These are phyloP conservation scores for Gallirallus australis DNA, from an alignment of 2,797 vertebrate genomes.

Conservation along the genomic window DNA sequence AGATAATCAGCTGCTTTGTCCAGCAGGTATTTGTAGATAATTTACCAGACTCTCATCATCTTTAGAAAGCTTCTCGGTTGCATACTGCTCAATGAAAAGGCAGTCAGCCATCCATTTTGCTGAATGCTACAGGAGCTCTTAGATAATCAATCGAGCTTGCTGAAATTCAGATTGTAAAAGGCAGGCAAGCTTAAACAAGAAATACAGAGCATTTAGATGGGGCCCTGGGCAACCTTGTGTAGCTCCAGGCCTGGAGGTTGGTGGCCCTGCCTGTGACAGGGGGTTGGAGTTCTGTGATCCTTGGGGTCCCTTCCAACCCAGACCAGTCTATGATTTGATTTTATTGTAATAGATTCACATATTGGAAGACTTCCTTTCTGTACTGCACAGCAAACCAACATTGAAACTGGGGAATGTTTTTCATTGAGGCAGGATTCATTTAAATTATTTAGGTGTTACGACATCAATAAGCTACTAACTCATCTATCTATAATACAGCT, in stretches of 20 bases:
- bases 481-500: not conserved
- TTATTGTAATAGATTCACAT: fast-evolving
- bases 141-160: not conserved
- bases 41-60: not conserved
- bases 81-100: not conserved
- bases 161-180: not conserved
- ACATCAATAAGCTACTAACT: not conserved
- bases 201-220: not conserved
- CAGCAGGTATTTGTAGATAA: constrained; percentile 65
- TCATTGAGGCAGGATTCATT: not conserved
- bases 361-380: not conserved
- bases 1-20: not conserved
- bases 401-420: not conserved
- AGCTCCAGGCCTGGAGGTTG: no score
- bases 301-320: no score
- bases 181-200: not conserved
- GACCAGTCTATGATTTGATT: not conserved
- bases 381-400: fast-evolving
- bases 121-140: not conserved
- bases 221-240: no score
- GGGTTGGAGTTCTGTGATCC: no score
- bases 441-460: fast-evolving
- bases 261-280: no score
- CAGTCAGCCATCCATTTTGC: not conserved
- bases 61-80: not conserved